phyloP scores from a whole-genome alignment of 2,113 vertebrate genomes.

The Thymallus thymallus region DNA sequence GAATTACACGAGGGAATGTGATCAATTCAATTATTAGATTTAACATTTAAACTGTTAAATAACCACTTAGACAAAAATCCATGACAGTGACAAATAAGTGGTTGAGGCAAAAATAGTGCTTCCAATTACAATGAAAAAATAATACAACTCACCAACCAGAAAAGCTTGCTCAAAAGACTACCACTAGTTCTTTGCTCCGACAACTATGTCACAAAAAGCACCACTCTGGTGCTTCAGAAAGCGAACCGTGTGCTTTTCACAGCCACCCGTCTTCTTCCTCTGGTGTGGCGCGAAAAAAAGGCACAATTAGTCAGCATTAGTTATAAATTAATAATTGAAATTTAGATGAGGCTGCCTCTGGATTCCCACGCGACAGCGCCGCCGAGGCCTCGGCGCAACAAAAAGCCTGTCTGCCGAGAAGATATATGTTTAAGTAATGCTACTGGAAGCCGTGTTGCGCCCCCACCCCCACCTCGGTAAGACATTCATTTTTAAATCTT shows the following conservation, averaged over 20 bases:
- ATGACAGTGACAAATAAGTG: too few species aligned
- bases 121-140: too few species aligned
- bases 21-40: too few species aligned
- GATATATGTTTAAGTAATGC: conserved; percentile 63
- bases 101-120: too few species aligned
- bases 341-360: conserved; percentile 58
- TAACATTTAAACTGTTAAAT: too few species aligned
- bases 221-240: conserved; percentile 16
- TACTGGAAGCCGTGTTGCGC: too few species aligned
- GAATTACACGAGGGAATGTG: too few species aligned
- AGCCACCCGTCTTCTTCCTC: conserved; percentile 33
- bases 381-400: conserved; percentile 58
- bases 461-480: too few species aligned
- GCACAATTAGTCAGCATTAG: conserved; percentile 70
- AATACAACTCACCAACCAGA: background rate
- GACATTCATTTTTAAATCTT: too few species aligned
- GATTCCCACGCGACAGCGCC: conserved; percentile 41
- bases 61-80: too few species aligned
- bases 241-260: conserved; percentile 15
- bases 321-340: conserved; percentile 73
- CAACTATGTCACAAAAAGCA: background rate
- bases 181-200: background rate
- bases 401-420: conserved; percentile 61
- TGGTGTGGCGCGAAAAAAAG: conserved; percentile 27
- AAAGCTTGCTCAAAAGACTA: background rate